A percentile compares a stretch with the other conserved stretches of the same genome.
These are phyloP conservation scores for Chymomyza procnemis DNA, from an alignment of 2,888 invertebrate genomes.

Conservation along the genomic window DNA sequence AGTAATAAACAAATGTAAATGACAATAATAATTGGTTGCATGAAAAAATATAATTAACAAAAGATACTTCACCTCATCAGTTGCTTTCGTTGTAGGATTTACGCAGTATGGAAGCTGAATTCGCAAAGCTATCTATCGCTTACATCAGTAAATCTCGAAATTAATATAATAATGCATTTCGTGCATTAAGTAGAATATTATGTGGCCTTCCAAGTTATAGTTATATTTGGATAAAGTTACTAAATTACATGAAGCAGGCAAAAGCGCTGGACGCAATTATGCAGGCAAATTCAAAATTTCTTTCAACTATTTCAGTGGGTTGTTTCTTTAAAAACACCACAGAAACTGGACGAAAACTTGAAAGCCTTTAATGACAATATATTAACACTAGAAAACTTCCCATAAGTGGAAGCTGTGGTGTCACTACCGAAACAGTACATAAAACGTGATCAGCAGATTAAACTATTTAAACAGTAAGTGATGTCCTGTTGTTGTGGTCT, in stretches of 20 bases:
- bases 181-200: slow-evolving; percentile 89
- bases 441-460: slow-evolving; percentile 74
- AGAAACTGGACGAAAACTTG: slow-evolving; percentile 68
- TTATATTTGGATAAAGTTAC: slow-evolving; percentile 94
- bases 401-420: too few species aligned
- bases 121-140: slow-evolving; percentile 70
- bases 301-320: slow-evolving; percentile 90
- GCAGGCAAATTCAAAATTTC: slow-evolving; percentile 89
- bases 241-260: slow-evolving; percentile 86
- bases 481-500: slow-evolving; percentile 64
- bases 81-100: slow-evolving; percentile 64
- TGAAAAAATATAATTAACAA: neutral
- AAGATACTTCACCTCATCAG: neutral
- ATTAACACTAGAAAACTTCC: slow-evolving; percentile 76
- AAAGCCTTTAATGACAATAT: slow-evolving; percentile 77
- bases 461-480: slow-evolving; percentile 75
- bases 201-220: slow-evolving; percentile 94
- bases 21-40: too few species aligned
- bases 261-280: slow-evolving; percentile 92
- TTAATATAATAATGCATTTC: slow-evolving; percentile 79
- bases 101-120: slow-evolving; percentile 68
- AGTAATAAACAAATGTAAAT: too few species aligned
- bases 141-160: slow-evolving; percentile 77
- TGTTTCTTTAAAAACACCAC: slow-evolving; percentile 84
- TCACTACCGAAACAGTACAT: slow-evolving; percentile 64